phyloP scores from a whole-genome alignment of 1,140 invertebrate species.

The Leptopilina boulardi region DNA sequence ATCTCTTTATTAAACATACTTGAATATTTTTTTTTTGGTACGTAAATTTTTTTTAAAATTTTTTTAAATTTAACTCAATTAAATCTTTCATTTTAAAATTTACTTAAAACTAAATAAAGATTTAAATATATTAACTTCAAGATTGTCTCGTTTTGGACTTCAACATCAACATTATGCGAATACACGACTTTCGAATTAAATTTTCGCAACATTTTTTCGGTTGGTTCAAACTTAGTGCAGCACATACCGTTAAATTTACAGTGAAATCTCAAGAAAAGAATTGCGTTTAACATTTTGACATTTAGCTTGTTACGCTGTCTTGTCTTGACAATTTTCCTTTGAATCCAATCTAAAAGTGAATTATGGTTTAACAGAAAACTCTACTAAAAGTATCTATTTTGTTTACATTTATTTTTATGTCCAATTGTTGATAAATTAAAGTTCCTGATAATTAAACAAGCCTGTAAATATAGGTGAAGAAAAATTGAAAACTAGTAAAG shows the following conservation, averaged over 20 bases:
- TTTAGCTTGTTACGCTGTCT: neutral
- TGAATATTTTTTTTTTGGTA: too few relatives aligned
- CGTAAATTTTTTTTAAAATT: too few relatives aligned
- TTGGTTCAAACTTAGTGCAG: neutral
- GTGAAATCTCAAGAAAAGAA: neutral
- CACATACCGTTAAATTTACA: neutral
- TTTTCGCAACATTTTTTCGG: neutral
- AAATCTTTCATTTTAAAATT: neutral
- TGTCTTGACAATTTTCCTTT: neutral
- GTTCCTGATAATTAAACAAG: neutral
- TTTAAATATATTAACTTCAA: too few relatives aligned
- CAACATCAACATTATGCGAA: neutral
- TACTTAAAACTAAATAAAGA: neutral
- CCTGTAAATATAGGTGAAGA: neutral
- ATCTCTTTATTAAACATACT: too few relatives aligned
- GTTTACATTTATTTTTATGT: too few relatives aligned
- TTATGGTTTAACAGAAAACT: neutral
- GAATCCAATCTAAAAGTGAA: neutral
- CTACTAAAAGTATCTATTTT: too few relatives aligned
- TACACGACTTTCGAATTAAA: neutral
- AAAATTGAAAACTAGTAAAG: neutral
- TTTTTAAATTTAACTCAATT: too few relatives aligned
- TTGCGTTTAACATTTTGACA: neutral
- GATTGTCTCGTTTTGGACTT: neutral
- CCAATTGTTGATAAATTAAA: neutral